Conservation (phyloP, 2,113 vertebrate genomes). For the Cricetomys ansorgei region DNA sequence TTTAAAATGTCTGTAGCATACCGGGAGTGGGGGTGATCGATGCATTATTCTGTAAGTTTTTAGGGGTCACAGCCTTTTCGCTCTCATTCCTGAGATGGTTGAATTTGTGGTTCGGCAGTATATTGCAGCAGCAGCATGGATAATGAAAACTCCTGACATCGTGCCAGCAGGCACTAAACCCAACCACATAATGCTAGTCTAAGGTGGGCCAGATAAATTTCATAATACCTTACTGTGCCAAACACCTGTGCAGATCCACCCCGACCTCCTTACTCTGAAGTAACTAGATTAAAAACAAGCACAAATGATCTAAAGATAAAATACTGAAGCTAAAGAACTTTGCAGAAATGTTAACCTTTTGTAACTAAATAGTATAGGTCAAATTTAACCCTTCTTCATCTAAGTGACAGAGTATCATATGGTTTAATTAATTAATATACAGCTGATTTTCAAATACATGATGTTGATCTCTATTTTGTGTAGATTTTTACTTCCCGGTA, state of each 20-base stretch:
- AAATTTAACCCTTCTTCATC: not conserved
- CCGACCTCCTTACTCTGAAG: conserved; percentile 37
- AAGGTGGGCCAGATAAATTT: conserved; percentile 39
- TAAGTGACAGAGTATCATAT: not conserved
- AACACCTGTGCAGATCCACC: conserved; percentile 59
- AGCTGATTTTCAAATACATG: conserved; percentile 10
- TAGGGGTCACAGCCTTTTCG: not conserved
- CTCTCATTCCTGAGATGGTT: conserved; percentile 45
- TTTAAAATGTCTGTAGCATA: not conserved
- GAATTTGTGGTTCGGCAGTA: not conserved
- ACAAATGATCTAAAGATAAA: not conserved
- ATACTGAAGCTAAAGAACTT: not conserved
- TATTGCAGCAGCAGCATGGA: conserved; percentile 45
- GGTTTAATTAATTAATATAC: conserved; percentile 36
- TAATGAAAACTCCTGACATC: conserved; percentile 32
- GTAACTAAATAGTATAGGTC: not conserved
- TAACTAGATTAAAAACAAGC: conserved; percentile 37
- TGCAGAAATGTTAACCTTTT: not conserved
- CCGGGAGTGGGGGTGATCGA: not conserved
- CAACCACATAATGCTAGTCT: conserved; percentile 9
- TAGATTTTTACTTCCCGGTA: conserved; percentile 19
- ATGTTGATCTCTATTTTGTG: not conserved
- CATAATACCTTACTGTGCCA: conserved; percentile 36
- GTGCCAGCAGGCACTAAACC: conserved; percentile 55
- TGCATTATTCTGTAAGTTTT: conserved; percentile 1